phyloP scores from a whole-genome alignment of 2,797 vertebrate species.

The Tapirus indicus region DNA sequence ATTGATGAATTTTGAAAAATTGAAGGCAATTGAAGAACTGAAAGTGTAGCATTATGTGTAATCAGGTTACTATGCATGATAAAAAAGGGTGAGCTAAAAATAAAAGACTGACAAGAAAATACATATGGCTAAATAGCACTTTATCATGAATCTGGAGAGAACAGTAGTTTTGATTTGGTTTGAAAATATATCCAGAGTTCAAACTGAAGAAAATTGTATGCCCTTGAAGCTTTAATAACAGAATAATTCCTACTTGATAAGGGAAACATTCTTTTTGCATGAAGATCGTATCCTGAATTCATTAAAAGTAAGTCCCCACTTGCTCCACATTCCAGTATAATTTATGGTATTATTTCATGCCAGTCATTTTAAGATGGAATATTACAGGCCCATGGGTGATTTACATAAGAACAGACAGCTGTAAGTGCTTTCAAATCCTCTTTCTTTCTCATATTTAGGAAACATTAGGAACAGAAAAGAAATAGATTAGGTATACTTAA shows the following conservation, averaged over 20 bases:
- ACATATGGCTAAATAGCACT: background rate
- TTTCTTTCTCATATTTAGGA: conserved; percentile 86
- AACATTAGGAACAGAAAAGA: conserved; percentile 86
- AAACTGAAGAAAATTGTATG: conserved; percentile 78
- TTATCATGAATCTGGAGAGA: conserved; percentile 54
- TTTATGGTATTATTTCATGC: conserved; percentile 77
- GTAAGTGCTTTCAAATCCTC: conserved; percentile 84
- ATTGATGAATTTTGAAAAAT: conserved; percentile 52
- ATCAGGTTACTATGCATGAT: conserved; percentile 55
- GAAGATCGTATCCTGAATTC: conserved; percentile 65
- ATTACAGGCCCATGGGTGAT: conserved; percentile 74
- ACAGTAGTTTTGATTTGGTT: conserved; percentile 60
- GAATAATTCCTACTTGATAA: conserved; percentile 69
- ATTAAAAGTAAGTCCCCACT: conserved; percentile 72
- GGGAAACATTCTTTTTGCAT: conserved; percentile 39
- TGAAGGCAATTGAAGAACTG: conserved; percentile 29
- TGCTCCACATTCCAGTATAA: conserved; percentile 69
- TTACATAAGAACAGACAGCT: conserved; percentile 83
- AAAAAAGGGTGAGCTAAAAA: conserved; percentile 33
- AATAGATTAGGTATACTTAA: conserved; percentile 87
- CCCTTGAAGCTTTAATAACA: conserved; percentile 75
- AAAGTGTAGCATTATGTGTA: conserved; percentile 45
- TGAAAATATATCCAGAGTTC: conserved; percentile 66
- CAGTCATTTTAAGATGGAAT: conserved; percentile 79
- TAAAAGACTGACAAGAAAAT: conserved; percentile 39